Conservation (phyloP, 2,888 invertebrate genomes). For the Trissolcus japonicus region DNA sequence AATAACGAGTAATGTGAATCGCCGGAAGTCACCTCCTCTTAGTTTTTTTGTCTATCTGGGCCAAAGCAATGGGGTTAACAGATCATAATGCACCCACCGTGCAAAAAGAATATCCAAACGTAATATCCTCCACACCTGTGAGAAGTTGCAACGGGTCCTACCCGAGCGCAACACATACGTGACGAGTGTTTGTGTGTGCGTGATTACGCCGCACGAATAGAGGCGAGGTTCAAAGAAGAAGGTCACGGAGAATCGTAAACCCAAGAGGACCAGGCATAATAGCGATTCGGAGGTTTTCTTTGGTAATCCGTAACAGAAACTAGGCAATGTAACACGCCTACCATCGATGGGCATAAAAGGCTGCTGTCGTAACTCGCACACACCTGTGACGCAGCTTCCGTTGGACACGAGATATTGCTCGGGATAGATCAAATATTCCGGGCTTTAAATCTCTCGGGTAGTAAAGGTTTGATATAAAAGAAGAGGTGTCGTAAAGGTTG, state of each 20-base stretch:
- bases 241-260: conserved; percentile 56
- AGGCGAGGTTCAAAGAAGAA: conserved; percentile 53
- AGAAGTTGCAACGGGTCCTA: conserved; percentile 41
- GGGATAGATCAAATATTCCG: conserved; percentile 43
- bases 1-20: conserved; percentile 58
- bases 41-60: conserved; percentile 35
- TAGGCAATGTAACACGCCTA: conserved; percentile 57
- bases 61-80: conserved; percentile 54
- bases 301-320: conserved; percentile 57
- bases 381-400: conserved; percentile 53
- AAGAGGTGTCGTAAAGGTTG: conserved; percentile 43
- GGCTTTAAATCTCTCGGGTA: conserved; percentile 38
- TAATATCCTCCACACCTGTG: conserved; percentile 61
- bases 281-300: conserved; percentile 49
- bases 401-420: conserved; percentile 47
- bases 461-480: conserved; percentile 43
- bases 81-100: conserved; percentile 57
- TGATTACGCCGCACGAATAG: conserved; percentile 48
- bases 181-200: conserved; percentile 43
- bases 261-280: conserved; percentile 47
- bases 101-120: conserved; percentile 51
- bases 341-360: conserved; percentile 37
- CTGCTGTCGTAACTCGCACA: conserved; percentile 46
- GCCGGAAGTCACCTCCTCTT: conserved; percentile 59
- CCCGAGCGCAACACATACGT: conserved; percentile 39